These are phyloP conservation scores for Phenganax stokvisi DNA, from an alignment of 92 coral and sea anemone species.

Conservation along the genomic window DNA sequence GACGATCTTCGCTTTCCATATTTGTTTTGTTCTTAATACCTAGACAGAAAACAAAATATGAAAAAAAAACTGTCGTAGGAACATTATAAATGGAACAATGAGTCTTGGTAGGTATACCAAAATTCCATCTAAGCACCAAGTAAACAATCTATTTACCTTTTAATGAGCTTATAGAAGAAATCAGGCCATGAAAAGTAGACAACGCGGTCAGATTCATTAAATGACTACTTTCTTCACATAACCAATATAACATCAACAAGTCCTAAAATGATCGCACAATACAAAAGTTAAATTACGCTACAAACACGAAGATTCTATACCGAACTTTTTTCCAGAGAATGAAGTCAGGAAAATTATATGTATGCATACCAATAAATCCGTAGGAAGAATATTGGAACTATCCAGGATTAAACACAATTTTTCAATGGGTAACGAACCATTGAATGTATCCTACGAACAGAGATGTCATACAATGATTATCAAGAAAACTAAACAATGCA, in stretches of 20 bases:
- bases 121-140: not conserved
- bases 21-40: conserved; percentile 40
- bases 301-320: too few species aligned
- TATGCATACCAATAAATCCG: conserved; percentile 65
- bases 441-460: conserved; percentile 53
- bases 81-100: too few species aligned
- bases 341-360: too few species aligned
- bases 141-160: conserved; percentile 52
- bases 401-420: conserved; percentile 67
- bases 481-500: not conserved
- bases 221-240: conserved; percentile 38
- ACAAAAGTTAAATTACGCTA: too few species aligned
- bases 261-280: conserved; percentile 37
- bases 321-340: too few species aligned
- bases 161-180: conserved; percentile 72
- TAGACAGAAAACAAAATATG: not conserved
- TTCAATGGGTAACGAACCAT: conserved; percentile 55
- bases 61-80: not conserved
- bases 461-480: not conserved
- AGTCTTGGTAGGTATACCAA: not conserved
- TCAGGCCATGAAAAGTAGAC: conserved; percentile 56
- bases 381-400: conserved; percentile 68
- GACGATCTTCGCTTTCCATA: conserved; percentile 42
- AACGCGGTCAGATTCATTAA: conserved; percentile 44
- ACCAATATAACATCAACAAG: conserved; percentile 71